Percentiles rank a stretch among this genome's conserved stretches.
Evolutionary conservation across 2,113 vertebrate species (phyloP).

Genomic region (Dasyornis broadbenti): DNA sequence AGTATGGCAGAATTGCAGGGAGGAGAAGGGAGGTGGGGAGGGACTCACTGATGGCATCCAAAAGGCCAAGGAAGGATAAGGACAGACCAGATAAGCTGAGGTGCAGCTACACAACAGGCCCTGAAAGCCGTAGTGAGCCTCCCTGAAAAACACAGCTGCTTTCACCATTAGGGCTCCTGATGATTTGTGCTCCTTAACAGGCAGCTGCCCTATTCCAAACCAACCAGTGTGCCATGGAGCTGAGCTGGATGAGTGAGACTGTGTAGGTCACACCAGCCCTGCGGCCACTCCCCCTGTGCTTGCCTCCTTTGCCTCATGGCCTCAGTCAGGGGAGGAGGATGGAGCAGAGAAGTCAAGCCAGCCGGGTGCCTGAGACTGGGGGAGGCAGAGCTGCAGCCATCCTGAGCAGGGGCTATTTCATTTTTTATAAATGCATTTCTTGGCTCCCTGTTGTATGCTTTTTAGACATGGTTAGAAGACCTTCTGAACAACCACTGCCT

Average conservation of each 20-base stretch:
- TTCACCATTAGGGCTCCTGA: background rate
- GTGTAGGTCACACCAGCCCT: accelerated
- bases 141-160: accelerated
- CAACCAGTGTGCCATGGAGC: accelerated
- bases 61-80: background rate
- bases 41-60: background rate
- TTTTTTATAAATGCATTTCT: background rate
- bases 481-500: background rate
- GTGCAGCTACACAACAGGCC: accelerated
- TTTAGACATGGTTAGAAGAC: background rate
- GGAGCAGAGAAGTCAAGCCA: background rate
- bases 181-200: background rate
- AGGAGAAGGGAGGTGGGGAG: background rate
- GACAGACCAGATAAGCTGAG: background rate
- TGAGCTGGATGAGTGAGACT: background rate
- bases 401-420: background rate
- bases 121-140: background rate
- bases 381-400: background rate
- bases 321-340: background rate
- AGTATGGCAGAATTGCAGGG: background rate
- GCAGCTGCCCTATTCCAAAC: background rate
- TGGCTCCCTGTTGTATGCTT: background rate
- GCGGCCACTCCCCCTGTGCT: accelerated
- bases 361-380: accelerated
- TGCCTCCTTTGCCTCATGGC: background rate